Percentiles rank a stretch among this genome's conserved stretches.
phyloP scores from a whole-genome alignment of 2,888 invertebrate species.

The Acleris cristana region DNA sequence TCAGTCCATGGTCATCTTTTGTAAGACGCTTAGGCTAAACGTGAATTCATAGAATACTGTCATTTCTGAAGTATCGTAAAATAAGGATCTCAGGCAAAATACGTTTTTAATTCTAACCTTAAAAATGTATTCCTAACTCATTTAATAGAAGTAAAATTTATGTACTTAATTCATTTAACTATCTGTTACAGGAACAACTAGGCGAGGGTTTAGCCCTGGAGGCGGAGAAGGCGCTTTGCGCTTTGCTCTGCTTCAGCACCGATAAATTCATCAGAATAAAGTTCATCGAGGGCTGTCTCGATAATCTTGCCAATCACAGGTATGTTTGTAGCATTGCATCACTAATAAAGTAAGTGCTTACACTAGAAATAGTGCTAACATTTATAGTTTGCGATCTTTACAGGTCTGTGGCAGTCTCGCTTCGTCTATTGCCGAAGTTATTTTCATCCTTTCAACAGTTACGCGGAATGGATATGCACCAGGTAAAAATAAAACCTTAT shows the following conservation, averaged over 20 bases:
- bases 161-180: conserved; percentile 38
- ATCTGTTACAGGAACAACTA: conserved; percentile 86
- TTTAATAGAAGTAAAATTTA: no score
- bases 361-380: neutral
- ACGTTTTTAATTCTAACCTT: no score
- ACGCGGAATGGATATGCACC: conserved; percentile 93
- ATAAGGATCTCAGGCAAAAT: no score
- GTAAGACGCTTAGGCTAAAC: no score
- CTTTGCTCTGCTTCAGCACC: conserved; percentile 94
- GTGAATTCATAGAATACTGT: no score
- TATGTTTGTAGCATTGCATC: conserved; percentile 50
- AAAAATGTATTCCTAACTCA: no score
- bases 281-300: conserved; percentile 97
- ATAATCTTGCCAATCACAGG: conserved; percentile 94
- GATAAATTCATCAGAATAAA: conserved; percentile 95
- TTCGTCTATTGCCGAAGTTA: conserved; percentile 94
- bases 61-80: no score
- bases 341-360: neutral
- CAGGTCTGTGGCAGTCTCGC: conserved; percentile 94
- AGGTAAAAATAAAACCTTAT: conserved; percentile 67
- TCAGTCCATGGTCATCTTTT: no score
- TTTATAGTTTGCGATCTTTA: conserved; percentile 37
- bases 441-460: conserved; percentile 96
- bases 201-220: conserved; percentile 96
- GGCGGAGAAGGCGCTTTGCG: conserved; percentile 96